Base-by-base conservation (phyloP, 2,113 vertebrate genomes). In the Salvelinus fontinalis region DNA sequence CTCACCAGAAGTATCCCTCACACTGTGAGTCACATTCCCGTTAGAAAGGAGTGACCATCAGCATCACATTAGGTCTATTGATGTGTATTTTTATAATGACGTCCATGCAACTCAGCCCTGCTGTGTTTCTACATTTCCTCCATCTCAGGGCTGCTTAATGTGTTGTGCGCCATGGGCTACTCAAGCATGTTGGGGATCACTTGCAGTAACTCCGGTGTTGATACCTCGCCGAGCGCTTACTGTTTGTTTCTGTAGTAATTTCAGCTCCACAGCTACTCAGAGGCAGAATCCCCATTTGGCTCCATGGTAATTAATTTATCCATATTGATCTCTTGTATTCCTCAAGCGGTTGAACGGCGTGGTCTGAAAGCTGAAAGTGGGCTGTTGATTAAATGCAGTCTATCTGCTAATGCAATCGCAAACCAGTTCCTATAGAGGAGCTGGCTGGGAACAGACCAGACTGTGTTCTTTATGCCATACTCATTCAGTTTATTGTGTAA, bases 251-350 rank as follows among this genome's bases (percentile, higher is more conserved):
- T 18, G 80, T 87, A 77, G 83, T 85, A 80, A 84, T 81, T 83
- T 70, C 26, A 80, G 67, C 66, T 54, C 3, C n/a, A 22, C 59
- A 22, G 59, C 49, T 73, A 69, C 71, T 66, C 62, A 26, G 27
- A 44, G n/a, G 22, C 76, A 78, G 73, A 86, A 84, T 72, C 86
- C 86, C 84, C 83, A 81, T 82, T 90, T 75, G 83, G 77, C 79
- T 48, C 84, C 27, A 24, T 89, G 64, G 82, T 92, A 91, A 93
- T 93, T 90, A 87, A 92, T 93, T 87, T 86, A 89, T 89, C 87
- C 88, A 34, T 86, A 90, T 93, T 91, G 90, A 92, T 92, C 85
- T 83, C 80, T 75, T 91, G 84, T 85, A 87, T 89, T 83, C 85
- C 87, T 86, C 83, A 79, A 89, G 87, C 85, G 73, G 85, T 86